phyloP scores from a whole-genome alignment of 35 echinoderm and acorn worm genomes.

The Diadema setosum region DNA sequence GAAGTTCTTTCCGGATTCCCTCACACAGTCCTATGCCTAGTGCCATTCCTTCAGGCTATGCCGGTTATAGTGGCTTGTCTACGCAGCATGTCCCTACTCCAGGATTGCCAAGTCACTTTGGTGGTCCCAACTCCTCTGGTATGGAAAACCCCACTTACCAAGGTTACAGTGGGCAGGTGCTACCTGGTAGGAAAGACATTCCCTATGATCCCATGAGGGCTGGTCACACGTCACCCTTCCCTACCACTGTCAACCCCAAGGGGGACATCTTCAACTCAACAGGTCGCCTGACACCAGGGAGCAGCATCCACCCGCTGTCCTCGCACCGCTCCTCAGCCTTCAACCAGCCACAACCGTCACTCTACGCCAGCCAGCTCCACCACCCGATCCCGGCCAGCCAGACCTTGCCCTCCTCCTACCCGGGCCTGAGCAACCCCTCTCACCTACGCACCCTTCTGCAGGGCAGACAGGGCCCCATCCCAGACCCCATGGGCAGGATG shows the following conservation, averaged over 20 bases:
- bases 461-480: not conserved
- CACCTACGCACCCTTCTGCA: not conserved
- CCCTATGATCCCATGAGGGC: not conserved
- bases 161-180: not conserved
- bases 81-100: not conserved
- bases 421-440: not conserved
- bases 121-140: not conserved
- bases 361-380: not conserved
- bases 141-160: not conserved
- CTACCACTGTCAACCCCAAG: not conserved
- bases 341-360: not conserved
- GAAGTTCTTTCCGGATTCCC: not conserved
- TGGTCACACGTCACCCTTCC: not conserved
- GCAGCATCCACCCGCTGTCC: not conserved
- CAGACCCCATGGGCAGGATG: not conserved
- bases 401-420: not conserved
- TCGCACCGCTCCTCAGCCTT: not conserved
- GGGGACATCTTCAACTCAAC: not conserved
- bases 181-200: not conserved
- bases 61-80: not conserved
- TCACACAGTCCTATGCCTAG: not conserved
- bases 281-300: not conserved
- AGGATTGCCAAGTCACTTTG: not conserved
- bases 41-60: not conserved
- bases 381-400: slow-evolving; percentile 1